These are phyloP conservation scores for Eueides isabella DNA, from an alignment of 1,140 invertebrate genomes.

Conservation along the genomic window DNA sequence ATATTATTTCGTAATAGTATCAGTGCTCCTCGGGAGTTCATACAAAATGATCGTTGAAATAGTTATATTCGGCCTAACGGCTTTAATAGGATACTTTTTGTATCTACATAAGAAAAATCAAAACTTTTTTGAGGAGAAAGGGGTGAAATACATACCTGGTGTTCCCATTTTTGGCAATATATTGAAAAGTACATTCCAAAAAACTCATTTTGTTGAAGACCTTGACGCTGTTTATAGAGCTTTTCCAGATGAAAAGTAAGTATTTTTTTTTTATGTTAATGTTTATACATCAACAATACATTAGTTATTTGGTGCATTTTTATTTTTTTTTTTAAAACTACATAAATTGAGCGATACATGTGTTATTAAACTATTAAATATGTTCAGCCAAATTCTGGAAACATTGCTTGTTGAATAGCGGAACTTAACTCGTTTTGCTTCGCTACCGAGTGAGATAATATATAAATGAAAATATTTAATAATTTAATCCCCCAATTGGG, in stretches of 20 bases:
- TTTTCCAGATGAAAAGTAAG: constrained; percentile 67
- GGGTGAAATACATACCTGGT: constrained; percentile 55
- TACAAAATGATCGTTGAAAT: constrained; percentile 58
- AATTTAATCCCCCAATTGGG: too few species aligned
- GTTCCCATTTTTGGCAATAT: constrained; percentile 63
- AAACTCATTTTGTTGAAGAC: constrained; percentile 55
- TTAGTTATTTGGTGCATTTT: too few species aligned
- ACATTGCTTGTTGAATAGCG: too few species aligned
- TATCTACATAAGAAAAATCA: constrained; percentile 49
- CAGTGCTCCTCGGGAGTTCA: constrained; percentile 4
- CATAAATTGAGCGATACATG: too few species aligned
- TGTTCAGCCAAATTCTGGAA: too few species aligned
- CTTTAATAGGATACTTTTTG: constrained; percentile 44
- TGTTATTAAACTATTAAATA: too few species aligned
- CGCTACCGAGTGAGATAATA: too few species aligned
- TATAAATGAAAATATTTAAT: too few species aligned
- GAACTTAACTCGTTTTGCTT: too few species aligned
- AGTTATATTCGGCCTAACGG: constrained; percentile 52
- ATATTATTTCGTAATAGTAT: neutral
- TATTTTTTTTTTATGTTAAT: too few species aligned
- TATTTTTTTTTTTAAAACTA: too few species aligned
- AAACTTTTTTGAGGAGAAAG: constrained; percentile 46
- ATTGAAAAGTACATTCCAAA: constrained; percentile 44
- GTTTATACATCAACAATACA: too few species aligned
- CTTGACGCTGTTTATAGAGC: constrained; percentile 54